Conservation (phyloP, 2,113 vertebrate species). For the Ictalurus punctatus region DNA sequence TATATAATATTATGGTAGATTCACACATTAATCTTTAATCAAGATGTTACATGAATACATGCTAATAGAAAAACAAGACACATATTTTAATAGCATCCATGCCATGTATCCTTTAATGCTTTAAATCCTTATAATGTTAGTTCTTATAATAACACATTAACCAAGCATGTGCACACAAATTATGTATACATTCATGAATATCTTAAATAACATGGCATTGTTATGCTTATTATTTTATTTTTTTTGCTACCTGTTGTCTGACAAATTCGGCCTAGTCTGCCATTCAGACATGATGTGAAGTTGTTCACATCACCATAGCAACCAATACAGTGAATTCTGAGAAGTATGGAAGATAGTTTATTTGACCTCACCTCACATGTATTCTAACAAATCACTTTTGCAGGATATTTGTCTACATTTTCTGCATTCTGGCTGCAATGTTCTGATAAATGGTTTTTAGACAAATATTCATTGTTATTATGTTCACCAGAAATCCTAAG, state of each 20-base stretch:
- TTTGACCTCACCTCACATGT: background rate
- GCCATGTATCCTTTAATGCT: background rate
- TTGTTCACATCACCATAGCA: conserved; percentile 11
- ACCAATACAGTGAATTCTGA: background rate
- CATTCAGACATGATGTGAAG: background rate
- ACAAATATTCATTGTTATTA: background rate
- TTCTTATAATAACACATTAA: background rate
- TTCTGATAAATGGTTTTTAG: background rate
- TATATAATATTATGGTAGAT: background rate
- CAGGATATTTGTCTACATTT: background rate
- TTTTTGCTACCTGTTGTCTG: background rate
- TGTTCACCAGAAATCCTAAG: background rate
- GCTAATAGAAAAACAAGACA: background rate
- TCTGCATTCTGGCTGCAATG: background rate
- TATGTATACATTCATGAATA: too few species aligned
- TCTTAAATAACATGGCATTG: background rate
- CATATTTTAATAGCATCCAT: background rate
- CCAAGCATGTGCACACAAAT: background rate
- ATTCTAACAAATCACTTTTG: background rate
- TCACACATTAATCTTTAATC: background rate
- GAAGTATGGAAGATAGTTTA: background rate
- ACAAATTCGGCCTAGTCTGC: background rate
- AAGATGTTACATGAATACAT: background rate
- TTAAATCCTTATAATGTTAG: background rate
- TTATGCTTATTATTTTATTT: background rate